Evolutionary conservation across 2,888 invertebrate species (phyloP), one percentile per base, ranked within the genome.

Genomic region (Drosophila nigritarsus): DNA sequence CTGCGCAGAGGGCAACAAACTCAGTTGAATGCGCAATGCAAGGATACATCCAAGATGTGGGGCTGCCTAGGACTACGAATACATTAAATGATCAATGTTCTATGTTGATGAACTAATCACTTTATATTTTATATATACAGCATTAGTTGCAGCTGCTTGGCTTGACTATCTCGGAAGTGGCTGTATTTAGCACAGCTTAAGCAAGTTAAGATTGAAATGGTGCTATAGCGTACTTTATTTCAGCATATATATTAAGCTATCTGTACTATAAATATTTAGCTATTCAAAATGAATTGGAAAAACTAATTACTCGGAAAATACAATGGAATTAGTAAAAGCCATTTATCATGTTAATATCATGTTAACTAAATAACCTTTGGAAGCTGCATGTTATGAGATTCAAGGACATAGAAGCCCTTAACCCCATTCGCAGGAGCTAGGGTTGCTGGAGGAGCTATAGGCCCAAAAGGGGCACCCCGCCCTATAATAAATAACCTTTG

Each of bases 1-100:
- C 53, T 58, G 64, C 58, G 66, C 38, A 63, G 67, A 67, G 78
- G 80, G 69, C 78, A 80, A 80, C 80, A 72, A 78, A 80, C 80
- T 74, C 59, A 32, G 54, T 30, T 73, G 65, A 59, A 68, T 74
- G 69, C 63, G 60, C 65, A 68, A 51, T 64, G 60, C 73, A 66
- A 68, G 74, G 73, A 67, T 64, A 65, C 42, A 53, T 34, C 49
- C 40, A 67, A 65, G 56, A 50, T 67, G 65, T 27, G 65, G 65
- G 36, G 45, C 24, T 20, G 42, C 42, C 20, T 0, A 1, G 20
- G 20, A 1, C 20, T 2, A 42, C 7, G 15, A 45, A 8, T 15
- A 4, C 20, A 24, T 45, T 3, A 8, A 20, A 15, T 24, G 3
- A 15, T 7, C 32, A 3, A 32, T 24, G 7, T 45, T 1, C 3